Conservation (phyloP, 2,797 vertebrate species). For the Toxotes lorentzi region DNA sequence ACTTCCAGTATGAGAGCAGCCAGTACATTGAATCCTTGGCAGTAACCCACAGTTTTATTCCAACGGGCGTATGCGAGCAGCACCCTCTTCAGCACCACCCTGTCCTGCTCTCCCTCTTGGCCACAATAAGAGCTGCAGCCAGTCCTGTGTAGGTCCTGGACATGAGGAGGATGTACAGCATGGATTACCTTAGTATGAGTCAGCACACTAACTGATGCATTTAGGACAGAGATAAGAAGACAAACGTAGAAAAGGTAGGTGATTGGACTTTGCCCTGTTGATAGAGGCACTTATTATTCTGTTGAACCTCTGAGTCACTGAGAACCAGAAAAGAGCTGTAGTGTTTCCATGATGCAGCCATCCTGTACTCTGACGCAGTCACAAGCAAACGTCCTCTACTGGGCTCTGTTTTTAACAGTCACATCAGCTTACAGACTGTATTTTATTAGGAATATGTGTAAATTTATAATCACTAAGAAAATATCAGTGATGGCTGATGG, state of each 20-base stretch:
- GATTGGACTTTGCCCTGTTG: slow-evolving; percentile 53
- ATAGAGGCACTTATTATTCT: slow-evolving; percentile 9
- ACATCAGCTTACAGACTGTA: neutral
- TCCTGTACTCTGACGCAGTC: slow-evolving; percentile 46
- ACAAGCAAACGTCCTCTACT: slow-evolving; percentile 71
- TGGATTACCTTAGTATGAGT: slow-evolving; percentile 1
- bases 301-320: slow-evolving; percentile 60
- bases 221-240: neutral
- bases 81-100: slow-evolving; percentile 96
- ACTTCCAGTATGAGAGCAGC: slow-evolving; percentile 97
- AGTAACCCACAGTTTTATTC: slow-evolving; percentile 98
- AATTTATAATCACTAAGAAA: neutral
- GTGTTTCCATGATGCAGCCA: slow-evolving; percentile 64
- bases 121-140: slow-evolving; percentile 98
- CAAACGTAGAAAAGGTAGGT: neutral
- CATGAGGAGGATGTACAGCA: neutral
- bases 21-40: slow-evolving; percentile 98
- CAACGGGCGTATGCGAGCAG: slow-evolving; percentile 96
- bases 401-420: slow-evolving; percentile 1
- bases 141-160: slow-evolving; percentile 96
- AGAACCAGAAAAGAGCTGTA: slow-evolving; percentile 18
- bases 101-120: slow-evolving; percentile 97
- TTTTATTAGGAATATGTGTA: neutral
- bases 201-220: neutral
- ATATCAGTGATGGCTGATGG: neutral